phyloP scores from a whole-genome alignment of 2,888 invertebrate genomes.

The Diaphora mendica region DNA sequence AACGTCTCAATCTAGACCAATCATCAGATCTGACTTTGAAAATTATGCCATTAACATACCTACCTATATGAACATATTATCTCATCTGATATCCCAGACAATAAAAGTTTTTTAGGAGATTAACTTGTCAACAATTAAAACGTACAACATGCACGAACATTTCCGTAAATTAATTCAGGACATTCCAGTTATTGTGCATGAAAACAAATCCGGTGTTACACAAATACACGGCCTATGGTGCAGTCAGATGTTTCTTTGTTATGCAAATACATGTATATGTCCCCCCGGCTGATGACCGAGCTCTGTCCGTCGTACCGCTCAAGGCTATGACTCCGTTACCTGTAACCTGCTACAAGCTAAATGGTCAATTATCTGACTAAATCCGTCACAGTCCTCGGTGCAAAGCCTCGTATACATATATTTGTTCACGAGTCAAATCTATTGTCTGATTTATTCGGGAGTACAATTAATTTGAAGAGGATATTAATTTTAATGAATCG shows the following conservation, averaged over 20 bases:
- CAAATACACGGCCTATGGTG: conserved; percentile 55
- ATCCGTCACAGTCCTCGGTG: conserved; percentile 52
- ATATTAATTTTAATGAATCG: not conserved
- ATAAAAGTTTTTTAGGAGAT: not conserved
- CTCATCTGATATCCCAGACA: not conserved
- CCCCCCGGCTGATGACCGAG: conserved; percentile 60
- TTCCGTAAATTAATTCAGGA: conserved; percentile 8
- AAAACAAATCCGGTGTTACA: conserved; percentile 64
- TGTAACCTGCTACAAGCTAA: conserved; percentile 76
- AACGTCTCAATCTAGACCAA: not conserved
- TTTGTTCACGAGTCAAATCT: conserved; percentile 45
- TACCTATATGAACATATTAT: not conserved
- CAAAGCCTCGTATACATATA: conserved; percentile 61
- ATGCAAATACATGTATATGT: conserved; percentile 71
- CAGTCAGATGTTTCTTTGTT: conserved; percentile 74
- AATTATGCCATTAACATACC: not conserved
- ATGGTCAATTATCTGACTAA: conserved; percentile 75
- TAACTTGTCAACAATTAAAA: not conserved
- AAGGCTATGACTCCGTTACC: conserved; percentile 72
- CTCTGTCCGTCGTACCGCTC: conserved; percentile 67
- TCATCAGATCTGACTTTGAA: not conserved
- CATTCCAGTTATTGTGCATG: conserved; percentile 40
- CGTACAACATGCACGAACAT: not conserved
- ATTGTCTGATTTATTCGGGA: conserved; percentile 38
- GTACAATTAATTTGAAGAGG: conserved; percentile 9